Base-by-base conservation (phyloP, 2,888 invertebrate genomes). In the Apantesis nais region DNA sequence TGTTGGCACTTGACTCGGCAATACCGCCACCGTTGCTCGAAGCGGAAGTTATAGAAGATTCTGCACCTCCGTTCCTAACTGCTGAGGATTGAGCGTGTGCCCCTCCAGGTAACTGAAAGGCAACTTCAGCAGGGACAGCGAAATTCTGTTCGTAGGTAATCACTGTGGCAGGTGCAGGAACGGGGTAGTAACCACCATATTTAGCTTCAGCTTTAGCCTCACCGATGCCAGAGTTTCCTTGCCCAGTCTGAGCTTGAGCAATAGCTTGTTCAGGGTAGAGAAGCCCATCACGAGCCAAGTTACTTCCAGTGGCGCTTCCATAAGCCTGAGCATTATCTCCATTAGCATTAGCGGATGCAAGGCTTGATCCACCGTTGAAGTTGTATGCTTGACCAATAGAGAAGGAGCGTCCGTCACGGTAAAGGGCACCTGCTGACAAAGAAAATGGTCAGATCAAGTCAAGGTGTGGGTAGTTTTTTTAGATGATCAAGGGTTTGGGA, bases 91-190 rank as follows among this genome's bases (percentile, higher is more conserved):
- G 84, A 12, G 92, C 93, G 31, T 82, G 80, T 16, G 84, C 75
- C 0, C 78, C 72, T 55, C 83, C 78, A 25, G 90, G 90, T 0
- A 80, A 79, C 71, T 86, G 75, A 67, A 82, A 79, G 48, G 66
- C 61, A 1, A 76, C 65, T 72, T 81, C 74, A 48, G 75, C 73
- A 29, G 83, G 85, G 14, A 68, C 76, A 16, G 73, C 89, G 66
- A 90, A 90, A 84, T 90, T 91, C 76, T 94, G 92, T 73, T 91
- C 85, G 81, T 94, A 93, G 11, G 93, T 86, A 74, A 93, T 83
- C 67, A 93, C 83, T 19, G 89, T 87, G 0, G 90, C 92, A 1
- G 93, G 92, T 16, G 86, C 88, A 0, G 92, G 92, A 25, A 92
- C 79, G 2, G 89, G 80, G 79, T 90, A 91, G 85, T 89, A 93